phyloP scores from a whole-genome alignment of 2,113 vertebrate species.

The Tichodroma muraria region DNA sequence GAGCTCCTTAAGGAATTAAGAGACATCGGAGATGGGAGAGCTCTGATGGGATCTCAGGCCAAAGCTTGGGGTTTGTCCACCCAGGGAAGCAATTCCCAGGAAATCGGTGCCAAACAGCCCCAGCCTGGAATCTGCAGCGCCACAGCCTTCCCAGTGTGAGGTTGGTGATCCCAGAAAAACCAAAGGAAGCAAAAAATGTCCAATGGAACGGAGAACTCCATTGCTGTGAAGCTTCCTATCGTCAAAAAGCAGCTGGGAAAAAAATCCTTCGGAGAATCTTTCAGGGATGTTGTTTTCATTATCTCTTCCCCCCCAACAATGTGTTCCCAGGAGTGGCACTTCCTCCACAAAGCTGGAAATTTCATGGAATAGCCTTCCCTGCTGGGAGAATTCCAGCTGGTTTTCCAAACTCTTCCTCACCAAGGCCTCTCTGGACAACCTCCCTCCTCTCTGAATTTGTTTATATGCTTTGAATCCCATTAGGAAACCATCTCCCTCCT shows the following conservation, averaged over 20 bases:
- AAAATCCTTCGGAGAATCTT: neutral
- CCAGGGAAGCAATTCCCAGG: rapidly evolving
- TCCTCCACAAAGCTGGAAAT: neutral
- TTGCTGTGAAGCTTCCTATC: neutral
- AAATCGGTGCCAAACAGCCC: neutral
- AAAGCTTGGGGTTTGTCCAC: neutral
- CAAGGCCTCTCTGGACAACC: conserved; percentile 37
- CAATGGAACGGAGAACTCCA: rapidly evolving
- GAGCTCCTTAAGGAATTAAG: conserved; percentile 1
- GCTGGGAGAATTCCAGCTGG: neutral
- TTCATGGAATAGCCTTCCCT: neutral
- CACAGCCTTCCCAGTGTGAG: rapidly evolving
- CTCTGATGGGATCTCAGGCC: neutral
- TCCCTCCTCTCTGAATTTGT: conserved; percentile 40
- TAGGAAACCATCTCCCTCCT: conserved; percentile 47
- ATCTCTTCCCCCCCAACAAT: neutral
- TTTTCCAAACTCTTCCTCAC: conserved; percentile 32
- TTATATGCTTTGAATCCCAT: conserved; percentile 48
- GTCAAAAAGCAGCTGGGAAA: neutral
- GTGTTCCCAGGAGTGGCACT: neutral
- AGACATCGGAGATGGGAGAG: neutral
- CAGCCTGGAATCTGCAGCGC: rapidly evolving
- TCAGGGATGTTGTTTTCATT: neutral
- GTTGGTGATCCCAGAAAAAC: neutral
- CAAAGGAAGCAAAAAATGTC: neutral